phyloP scores from a whole-genome alignment of 37 sponge, comb jelly and placozoan species.

The Aplysina aerophoba region DNA sequence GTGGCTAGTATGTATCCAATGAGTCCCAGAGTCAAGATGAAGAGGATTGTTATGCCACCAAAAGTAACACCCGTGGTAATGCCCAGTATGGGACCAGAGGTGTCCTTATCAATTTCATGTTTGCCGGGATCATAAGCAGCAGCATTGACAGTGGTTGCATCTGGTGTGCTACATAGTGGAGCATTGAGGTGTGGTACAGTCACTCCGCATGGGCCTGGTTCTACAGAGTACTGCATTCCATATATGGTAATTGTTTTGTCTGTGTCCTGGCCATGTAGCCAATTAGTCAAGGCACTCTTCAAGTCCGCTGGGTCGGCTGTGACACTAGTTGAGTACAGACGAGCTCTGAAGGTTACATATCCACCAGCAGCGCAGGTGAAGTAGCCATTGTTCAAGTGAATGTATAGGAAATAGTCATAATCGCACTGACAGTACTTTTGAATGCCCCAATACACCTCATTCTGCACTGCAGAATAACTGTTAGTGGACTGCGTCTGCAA shows the following conservation, averaged over 20 bases:
- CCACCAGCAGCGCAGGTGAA: background rate
- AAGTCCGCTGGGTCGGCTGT: background rate
- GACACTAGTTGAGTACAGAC: background rate
- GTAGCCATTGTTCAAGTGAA: background rate
- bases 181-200: constrained; percentile 7
- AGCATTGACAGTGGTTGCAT: background rate
- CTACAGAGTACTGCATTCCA: background rate
- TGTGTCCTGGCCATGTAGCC: constrained; percentile 15
- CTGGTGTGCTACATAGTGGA: background rate
- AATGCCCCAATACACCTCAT: constrained; percentile 1
- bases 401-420: background rate
- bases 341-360: background rate
- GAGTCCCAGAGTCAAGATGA: constrained; percentile 14
- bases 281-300: background rate
- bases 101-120: too few relatives aligned
- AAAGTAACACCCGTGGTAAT: background rate
- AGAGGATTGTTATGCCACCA: background rate
- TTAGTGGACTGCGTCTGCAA: too few relatives aligned
- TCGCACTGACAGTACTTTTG: constrained; percentile 7
- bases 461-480: background rate
- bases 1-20: background rate
- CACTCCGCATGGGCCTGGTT: constrained; percentile 8
- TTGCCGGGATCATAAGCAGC: background rate
- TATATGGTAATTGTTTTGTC: background rate
- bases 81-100: too few relatives aligned